These are phyloP conservation scores for Andrena cerasifolii DNA, from an alignment of 1,140 invertebrate species.

Conservation along the genomic window DNA sequence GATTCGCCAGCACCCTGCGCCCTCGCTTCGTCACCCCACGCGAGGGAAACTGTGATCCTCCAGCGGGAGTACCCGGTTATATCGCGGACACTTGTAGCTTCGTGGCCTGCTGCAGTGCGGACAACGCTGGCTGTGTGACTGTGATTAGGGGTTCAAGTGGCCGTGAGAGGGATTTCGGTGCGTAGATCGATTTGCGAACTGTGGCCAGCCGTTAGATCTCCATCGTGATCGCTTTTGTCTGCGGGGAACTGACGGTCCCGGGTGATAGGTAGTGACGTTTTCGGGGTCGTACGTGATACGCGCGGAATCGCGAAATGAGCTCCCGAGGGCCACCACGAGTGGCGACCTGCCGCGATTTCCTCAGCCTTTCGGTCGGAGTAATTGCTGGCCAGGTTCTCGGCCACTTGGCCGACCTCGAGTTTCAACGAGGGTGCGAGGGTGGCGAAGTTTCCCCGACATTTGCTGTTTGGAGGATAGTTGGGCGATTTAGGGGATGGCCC, in stretches of 20 bases:
- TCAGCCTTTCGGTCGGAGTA: slow-evolving; percentile 59
- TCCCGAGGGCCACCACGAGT: background rate
- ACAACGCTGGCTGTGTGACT: slow-evolving; percentile 5
- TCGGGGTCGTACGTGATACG: background rate
- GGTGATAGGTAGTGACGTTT: background rate
- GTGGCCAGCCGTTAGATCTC: background rate
- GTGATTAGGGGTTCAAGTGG: background rate
- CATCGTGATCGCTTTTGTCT: background rate
- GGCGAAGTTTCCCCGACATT: slow-evolving; percentile 75
- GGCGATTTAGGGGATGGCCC: slow-evolving; percentile 70
- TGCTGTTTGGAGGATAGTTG: slow-evolving; percentile 78
- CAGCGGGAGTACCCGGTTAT: background rate
- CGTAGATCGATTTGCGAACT: background rate
- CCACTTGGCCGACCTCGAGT: slow-evolving; percentile 67
- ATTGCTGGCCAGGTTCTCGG: slow-evolving; percentile 66
- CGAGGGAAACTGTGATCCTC: slow-evolving; percentile 12
- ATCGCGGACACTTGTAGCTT: slow-evolving; percentile 47
- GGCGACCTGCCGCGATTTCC: background rate
- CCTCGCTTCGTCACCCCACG: background rate
- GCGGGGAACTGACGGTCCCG: too few species aligned
- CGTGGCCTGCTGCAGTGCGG: slow-evolving; percentile 1
- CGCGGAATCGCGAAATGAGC: background rate
- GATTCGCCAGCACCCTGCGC: slow-evolving; percentile 7
- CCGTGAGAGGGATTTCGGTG: background rate
- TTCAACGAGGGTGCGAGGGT: slow-evolving; percentile 64